phyloP scores from a whole-genome alignment of 2,797 vertebrate species.

The Holocentrus rufus region DNA sequence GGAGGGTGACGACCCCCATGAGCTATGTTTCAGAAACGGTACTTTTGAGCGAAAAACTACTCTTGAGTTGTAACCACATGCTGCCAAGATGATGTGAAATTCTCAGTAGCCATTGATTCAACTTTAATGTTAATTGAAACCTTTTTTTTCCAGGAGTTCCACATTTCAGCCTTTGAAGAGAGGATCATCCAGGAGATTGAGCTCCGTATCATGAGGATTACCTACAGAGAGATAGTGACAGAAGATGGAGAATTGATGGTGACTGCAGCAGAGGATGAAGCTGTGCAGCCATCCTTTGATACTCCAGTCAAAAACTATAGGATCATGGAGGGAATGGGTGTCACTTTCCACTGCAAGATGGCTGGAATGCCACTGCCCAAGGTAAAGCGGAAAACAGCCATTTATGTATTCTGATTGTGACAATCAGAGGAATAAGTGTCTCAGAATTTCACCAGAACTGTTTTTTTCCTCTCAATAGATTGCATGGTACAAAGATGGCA shows the following conservation, averaged over 20 bases:
- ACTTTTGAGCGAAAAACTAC: conserved; percentile 3
- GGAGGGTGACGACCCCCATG: conserved; percentile 85
- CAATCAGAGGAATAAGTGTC: too few relatives aligned
- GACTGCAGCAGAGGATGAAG: conserved; percentile 87
- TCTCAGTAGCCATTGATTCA: not conserved
- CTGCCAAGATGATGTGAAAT: not conserved
- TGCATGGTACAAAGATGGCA: conserved; percentile 97
- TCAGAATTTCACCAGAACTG: too few relatives aligned
- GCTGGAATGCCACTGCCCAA: conserved; percentile 92
- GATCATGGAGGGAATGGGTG: conserved; percentile 93
- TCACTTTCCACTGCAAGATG: conserved; percentile 96
- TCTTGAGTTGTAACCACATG: not conserved
- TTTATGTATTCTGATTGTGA: too few relatives aligned
- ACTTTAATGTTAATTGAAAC: not conserved
- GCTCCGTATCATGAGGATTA: conserved; percentile 93
- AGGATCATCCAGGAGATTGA: conserved; percentile 97
- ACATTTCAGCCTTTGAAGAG: conserved; percentile 95
- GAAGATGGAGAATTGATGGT: conserved; percentile 93
- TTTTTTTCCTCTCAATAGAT: conserved; percentile 78
- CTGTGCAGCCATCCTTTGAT: conserved; percentile 87
- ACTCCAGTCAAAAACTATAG: conserved; percentile 94
- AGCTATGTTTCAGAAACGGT: conserved; percentile 92
- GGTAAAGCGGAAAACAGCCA: conserved; percentile 75
- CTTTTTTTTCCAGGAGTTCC: conserved; percentile 86
- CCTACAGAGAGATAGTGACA: conserved; percentile 90